Conservation (phyloP, 2,888 invertebrate species). For the Callosobruchus maculatus region DNA sequence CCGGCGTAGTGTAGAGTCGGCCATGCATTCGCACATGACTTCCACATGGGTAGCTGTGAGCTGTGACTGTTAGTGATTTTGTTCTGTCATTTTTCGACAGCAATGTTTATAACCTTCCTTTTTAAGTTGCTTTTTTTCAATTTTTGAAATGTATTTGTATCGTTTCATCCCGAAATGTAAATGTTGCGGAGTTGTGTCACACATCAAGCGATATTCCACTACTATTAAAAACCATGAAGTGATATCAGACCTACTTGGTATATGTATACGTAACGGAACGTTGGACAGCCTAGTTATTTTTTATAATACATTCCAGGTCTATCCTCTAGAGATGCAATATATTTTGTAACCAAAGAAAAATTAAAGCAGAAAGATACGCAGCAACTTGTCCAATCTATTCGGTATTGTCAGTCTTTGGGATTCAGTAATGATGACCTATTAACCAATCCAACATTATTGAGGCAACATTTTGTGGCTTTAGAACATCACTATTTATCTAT, state of each 20-base stretch:
- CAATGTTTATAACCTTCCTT: neutral
- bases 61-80: too few relatives aligned
- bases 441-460: slow-evolving; percentile 54
- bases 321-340: neutral
- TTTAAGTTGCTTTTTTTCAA: neutral
- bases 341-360: neutral
- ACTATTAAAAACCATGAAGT: neutral
- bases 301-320: neutral
- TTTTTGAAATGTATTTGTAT: neutral
- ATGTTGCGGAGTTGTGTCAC: neutral
- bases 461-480: slow-evolving; percentile 54
- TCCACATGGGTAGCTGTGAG: too few relatives aligned
- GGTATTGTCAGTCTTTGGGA: slow-evolving; percentile 44
- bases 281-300: too few relatives aligned
- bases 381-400: slow-evolving; percentile 21
- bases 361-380: slow-evolving; percentile 16
- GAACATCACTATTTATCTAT: slow-evolving; percentile 61
- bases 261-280: neutral
- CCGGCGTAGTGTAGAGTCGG: too few relatives aligned
- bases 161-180: neutral
- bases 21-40: too few relatives aligned
- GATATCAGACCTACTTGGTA: neutral
- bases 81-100: neutral
- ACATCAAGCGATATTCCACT: neutral
- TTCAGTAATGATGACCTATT: slow-evolving; percentile 55